Evolutionary conservation across 2,113 vertebrate genomes (phyloP).

Genomic region (Danionella cerebrum): DNA sequence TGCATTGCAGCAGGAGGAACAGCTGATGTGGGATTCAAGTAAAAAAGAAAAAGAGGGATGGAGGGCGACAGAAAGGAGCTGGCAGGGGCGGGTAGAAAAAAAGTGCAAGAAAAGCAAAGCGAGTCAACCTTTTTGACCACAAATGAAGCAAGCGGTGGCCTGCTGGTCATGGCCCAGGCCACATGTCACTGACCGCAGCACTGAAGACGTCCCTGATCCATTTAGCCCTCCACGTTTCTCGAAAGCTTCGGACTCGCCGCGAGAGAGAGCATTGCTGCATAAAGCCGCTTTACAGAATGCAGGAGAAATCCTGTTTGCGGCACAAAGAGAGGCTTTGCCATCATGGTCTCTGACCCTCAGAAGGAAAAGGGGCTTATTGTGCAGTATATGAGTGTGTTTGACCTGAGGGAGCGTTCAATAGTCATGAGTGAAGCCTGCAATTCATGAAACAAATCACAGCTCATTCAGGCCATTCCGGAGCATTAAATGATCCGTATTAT

Average conservation of each 20-base stretch:
- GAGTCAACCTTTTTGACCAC: constrained; percentile 10
- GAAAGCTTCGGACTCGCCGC: background rate
- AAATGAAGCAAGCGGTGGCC: constrained; percentile 2
- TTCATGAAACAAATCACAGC: background rate
- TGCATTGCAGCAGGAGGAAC: constrained; percentile 30
- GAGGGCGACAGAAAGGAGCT: background rate
- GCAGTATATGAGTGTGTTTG: background rate
- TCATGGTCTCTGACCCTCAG: background rate
- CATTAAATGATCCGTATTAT: background rate
- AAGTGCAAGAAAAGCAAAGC: background rate
- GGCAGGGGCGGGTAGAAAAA: background rate
- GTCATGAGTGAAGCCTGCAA: background rate
- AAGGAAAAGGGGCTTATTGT: background rate
- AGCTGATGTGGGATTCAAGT: constrained; percentile 12
- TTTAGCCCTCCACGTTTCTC: constrained; percentile 21
- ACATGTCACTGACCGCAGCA: constrained; percentile 15
- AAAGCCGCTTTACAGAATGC: constrained; percentile 19
- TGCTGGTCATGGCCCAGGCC: background rate
- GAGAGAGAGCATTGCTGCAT: background rate
- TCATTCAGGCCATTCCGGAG: background rate
- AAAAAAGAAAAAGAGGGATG: constrained; percentile 16
- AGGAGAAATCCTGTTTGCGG: constrained; percentile 33
- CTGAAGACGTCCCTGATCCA: constrained; percentile 20
- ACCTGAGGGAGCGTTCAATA: background rate
- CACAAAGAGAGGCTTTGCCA: constrained; percentile 17